Conservation (phyloP, 2,113 vertebrate genomes). For the Dryoscopus gambensis region DNA sequence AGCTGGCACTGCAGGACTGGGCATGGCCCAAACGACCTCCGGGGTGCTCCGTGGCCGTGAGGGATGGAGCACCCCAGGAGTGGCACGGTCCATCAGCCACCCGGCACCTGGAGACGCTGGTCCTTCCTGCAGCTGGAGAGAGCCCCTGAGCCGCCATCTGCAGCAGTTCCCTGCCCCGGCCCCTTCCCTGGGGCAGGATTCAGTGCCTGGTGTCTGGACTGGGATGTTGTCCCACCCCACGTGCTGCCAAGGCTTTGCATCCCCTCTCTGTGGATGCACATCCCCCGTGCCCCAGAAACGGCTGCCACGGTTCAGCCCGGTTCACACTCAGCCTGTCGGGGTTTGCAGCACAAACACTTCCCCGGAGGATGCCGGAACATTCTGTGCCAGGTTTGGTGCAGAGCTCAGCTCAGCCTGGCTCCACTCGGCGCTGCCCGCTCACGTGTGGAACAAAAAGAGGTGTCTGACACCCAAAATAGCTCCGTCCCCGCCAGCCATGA, state of each 20-base stretch:
- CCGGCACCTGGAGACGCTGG: rapidly evolving
- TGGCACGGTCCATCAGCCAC: rapidly evolving
- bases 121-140: not conserved
- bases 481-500: rapidly evolving
- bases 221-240: rapidly evolving
- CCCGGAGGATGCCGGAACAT: not conserved
- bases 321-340: rapidly evolving
- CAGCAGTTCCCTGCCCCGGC: not conserved
- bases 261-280: rapidly evolving
- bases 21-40: not conserved
- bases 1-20: not conserved
- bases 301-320: not conserved
- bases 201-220: rapidly evolving
- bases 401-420: not conserved
- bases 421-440: not conserved
- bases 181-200: not conserved
- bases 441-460: not conserved
- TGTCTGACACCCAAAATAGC: not conserved
- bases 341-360: not conserved
- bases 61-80: not conserved
- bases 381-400: not conserved
- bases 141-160: rapidly evolving
- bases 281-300: not conserved
- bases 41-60: rapidly evolving
- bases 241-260: not conserved